Base-by-base conservation (phyloP, 1,140 invertebrate genomes). In the Mesaphorura yosii region DNA sequence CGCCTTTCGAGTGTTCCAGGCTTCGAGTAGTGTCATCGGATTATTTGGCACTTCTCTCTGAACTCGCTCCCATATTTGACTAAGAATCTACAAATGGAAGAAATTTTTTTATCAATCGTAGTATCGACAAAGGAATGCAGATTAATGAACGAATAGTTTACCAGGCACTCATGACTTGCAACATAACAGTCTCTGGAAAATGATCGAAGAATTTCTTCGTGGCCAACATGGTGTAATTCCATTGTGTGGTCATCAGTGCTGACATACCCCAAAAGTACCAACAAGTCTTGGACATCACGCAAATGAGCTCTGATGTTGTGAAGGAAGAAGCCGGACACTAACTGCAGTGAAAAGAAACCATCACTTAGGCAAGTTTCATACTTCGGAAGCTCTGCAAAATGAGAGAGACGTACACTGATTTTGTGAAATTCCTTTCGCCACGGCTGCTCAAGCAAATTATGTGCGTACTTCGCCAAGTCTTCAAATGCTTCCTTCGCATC, bases 81-180 rank as follows among this genome's bases (percentile, higher is more conserved):
- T 67, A 52, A 76, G 60, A 27, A 76, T 72, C 72, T 76, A 52
- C n/a, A 10, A 55, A 49, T 37, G 28, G 12, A 34, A 44, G 42
- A 45, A 19, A 34, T 54, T n/a, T n/a, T n/a, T n/a, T n/a, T n/a
- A n/a, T n/a, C n/a, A n/a, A n/a, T n/a, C n/a, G n/a, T n/a, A n/a
- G n/a, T n/a, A n/a, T n/a, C n/a, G n/a, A n/a, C n/a, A n/a, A n/a
- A n/a, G 14, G 45, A 41, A 56, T 41, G 17, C 34, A n/a, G 38
- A 27, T 17, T 45, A 12, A 50, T n/a, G n/a, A n/a, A n/a, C n/a
- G n/a, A n/a, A n/a, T 2, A 49, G 64, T 48, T 61, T 70, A 85
- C 82, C 75, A 88, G 82, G 66, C 86, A 89, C 71, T 91, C 88
- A 34, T 86, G 85, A 69, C 85, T 84, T 20, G 88, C 88, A n/a